These are phyloP conservation scores for Toxotes jaculatrix DNA, from an alignment of 2,113 vertebrate species.

Conservation along the genomic window DNA sequence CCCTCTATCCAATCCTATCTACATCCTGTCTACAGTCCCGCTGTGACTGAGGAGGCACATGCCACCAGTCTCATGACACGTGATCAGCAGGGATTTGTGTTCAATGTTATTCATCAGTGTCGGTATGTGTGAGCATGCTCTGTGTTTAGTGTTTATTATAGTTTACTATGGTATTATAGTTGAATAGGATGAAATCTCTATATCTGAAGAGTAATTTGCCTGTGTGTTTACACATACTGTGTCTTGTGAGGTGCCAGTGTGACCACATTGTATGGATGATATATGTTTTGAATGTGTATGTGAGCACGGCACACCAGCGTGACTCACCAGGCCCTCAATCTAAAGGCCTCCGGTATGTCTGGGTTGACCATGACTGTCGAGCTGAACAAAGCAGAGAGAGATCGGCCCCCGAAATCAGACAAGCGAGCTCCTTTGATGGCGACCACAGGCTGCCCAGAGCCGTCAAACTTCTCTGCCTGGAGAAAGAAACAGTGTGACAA, in stretches of 20 bases:
- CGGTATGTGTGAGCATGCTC: constrained; percentile 2
- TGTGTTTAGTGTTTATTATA: not conserved
- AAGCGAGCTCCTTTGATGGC: constrained; percentile 92
- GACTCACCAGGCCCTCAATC: constrained; percentile 92
- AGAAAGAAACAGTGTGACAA: constrained; percentile 34
- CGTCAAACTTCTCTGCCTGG: constrained; percentile 93
- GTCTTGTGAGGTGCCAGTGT: not conserved
- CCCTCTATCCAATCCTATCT: constrained; percentile 47
- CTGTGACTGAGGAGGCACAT: constrained; percentile 55
- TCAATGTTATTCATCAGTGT: not conserved
- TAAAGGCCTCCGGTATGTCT: constrained; percentile 92
- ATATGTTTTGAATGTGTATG: constrained; percentile 17
- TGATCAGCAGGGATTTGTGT: constrained; percentile 23
- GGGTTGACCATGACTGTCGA: constrained; percentile 93
- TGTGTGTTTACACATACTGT: not conserved
- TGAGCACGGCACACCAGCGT: not conserved
- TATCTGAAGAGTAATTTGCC: not conserved
- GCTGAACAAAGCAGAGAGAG: constrained; percentile 89
- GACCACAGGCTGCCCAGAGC: constrained; percentile 89
- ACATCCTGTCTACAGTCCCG: constrained; percentile 37
- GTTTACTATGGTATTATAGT: not conserved
- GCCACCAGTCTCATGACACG: constrained; percentile 46
- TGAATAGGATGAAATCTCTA: not conserved
- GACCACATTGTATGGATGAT: not conserved
- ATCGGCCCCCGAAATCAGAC: constrained; percentile 93